Conservation (phyloP, 2,113 vertebrate genomes). For the Asarcornis scutulata region DNA sequence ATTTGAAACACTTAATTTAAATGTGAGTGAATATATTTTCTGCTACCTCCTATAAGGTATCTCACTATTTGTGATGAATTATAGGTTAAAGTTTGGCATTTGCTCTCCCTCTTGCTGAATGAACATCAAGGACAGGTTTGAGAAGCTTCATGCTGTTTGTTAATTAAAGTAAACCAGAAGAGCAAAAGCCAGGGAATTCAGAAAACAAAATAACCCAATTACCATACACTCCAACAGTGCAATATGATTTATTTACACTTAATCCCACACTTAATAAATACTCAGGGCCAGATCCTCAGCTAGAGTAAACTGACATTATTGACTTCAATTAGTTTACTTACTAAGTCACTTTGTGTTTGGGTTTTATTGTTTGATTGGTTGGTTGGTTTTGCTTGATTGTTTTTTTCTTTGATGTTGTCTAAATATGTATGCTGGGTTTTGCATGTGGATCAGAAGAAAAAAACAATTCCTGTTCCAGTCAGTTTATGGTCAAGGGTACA, state of each 20-base stretch:
- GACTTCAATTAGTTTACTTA: not conserved
- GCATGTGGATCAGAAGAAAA: not conserved
- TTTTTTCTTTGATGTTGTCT: not conserved
- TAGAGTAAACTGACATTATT: not conserved
- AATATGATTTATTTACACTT: conserved; percentile 20
- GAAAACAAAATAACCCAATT: conserved; percentile 49
- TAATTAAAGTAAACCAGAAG: conserved; percentile 43
- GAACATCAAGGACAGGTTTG: conserved; percentile 24
- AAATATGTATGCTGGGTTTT: not conserved
- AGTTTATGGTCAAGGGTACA: not conserved
- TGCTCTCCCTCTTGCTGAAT: conserved; percentile 3
- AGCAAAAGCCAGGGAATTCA: conserved; percentile 38
- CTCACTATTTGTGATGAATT: conserved; percentile 36
- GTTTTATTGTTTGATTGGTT: not conserved
- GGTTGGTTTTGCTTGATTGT: rapidly evolving
- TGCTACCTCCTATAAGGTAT: conserved; percentile 16
- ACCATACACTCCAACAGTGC: not conserved
- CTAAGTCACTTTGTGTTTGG: not conserved
- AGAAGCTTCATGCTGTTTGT: conserved; percentile 46
- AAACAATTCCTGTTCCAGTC: not conserved
- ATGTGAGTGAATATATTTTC: conserved; percentile 52
- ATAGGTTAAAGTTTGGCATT: conserved; percentile 38
- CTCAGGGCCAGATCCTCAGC: not conserved
- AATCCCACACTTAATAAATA: not conserved
- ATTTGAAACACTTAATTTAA: conserved; percentile 69